phyloP scores from a whole-genome alignment of 2,113 vertebrate genomes.

The Eudyptes chrysolophus region DNA sequence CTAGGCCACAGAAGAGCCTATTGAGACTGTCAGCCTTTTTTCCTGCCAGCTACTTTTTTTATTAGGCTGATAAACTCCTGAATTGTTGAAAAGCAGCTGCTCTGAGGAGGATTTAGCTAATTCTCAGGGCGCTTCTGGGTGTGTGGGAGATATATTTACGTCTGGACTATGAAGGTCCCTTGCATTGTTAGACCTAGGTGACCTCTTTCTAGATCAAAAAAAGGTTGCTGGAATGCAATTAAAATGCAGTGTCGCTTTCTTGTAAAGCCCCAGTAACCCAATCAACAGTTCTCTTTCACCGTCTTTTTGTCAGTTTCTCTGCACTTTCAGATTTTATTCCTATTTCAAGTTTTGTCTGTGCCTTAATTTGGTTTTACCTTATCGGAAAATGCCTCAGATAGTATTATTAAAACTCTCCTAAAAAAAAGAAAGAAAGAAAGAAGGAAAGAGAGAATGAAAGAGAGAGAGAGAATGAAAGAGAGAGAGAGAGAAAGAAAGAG shows the following conservation, averaged over 20 bases:
- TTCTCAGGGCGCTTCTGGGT: slow-evolving; percentile 55
- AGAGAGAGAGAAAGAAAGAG: no score
- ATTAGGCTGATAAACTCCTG: slow-evolving; percentile 73
- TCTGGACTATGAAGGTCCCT: slow-evolving; percentile 44
- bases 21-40: slow-evolving; percentile 70
- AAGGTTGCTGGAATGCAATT: slow-evolving; percentile 63
- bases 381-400: background rate
- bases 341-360: background rate
- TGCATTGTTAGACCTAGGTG: slow-evolving; percentile 48
- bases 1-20: slow-evolving; percentile 58
- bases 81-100: slow-evolving; percentile 75
- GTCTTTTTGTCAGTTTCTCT: background rate
- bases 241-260: slow-evolving; percentile 48
- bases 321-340: slow-evolving; percentile 4
- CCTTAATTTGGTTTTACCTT: slow-evolving; percentile 30
- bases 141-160: slow-evolving; percentile 37
- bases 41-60: slow-evolving; percentile 59
- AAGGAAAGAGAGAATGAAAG: no score
- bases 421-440: background rate
- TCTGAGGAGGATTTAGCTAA: slow-evolving; percentile 66
- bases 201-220: slow-evolving; percentile 64
- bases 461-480: no score
- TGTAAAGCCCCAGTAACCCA: slow-evolving; percentile 18
- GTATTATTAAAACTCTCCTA: background rate
- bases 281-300: background rate